Evolutionary conservation across 1,140 invertebrate species (phyloP), one percentile per base, ranked within the genome.

Genomic region (Drosophila sp.): DNA sequence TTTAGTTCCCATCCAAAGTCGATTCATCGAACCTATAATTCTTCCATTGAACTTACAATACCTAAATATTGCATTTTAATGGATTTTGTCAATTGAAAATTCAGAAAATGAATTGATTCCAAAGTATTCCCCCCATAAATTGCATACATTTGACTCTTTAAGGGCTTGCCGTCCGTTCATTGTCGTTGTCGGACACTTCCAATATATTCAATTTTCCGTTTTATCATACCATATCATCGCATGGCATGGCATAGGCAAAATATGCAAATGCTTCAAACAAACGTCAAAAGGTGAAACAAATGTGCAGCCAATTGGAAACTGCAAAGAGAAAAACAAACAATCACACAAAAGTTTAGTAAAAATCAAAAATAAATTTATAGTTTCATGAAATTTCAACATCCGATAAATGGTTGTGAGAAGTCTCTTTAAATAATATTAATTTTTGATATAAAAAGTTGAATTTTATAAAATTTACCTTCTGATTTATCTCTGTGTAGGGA

Each of bases 211-310:
- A 50, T 50, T 50, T 50, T 25, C 27, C 23, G 27, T 50, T 50
- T 25, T 25, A n/a, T 38, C 10, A n/a, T 50, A 25, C 23, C 23
- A 50, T 27, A 50, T 27, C 44, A 25, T 50, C 44, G 44, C 44
- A 50, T 50, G 1, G 44, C 44, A 50, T 50, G 1, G 44, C 17
- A 17, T 50, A 27, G 23, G 23, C 44, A 50, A 25, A 72, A 76
- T 76, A 76, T 76, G 54, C 41, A 67, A 75, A 62, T 50, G 4
- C 3, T 50, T 50, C 1, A 50, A 17, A 50, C 44, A 50, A 50
- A 50, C 44, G 44, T 50, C 44, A 50, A 50, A 50, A 50, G 44
- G 44, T 50, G 44, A 50, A 50, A 50, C 44, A 50, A 50, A 50
- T 50, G 44, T 50, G 44, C 44, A 50, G 44, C 44, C 44, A 66